Conservation (phyloP, 2,113 vertebrate genomes). For the Sporophila hypoxantha region DNA sequence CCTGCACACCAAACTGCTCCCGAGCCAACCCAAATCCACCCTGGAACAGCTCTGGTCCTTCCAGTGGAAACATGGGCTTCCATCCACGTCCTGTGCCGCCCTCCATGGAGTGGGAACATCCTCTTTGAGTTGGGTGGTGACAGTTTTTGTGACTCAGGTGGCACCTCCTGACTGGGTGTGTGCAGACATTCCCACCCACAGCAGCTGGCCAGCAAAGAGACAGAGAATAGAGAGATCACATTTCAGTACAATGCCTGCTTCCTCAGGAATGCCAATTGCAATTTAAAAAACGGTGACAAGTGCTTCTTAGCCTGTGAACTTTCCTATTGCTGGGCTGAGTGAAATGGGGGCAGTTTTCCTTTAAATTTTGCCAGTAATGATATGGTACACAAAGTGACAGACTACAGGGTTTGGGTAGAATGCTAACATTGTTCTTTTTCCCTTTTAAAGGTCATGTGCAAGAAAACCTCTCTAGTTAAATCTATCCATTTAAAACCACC, state of each 20-base stretch:
- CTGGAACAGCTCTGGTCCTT: background rate
- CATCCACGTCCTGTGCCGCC: background rate
- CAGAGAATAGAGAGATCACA: slow-evolving; percentile 27
- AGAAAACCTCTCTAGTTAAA: slow-evolving; percentile 58
- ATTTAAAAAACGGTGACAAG: slow-evolving; percentile 51
- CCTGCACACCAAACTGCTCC: background rate
- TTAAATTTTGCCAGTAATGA: slow-evolving; percentile 53
- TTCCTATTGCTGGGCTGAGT: slow-evolving; percentile 22
- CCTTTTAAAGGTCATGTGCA: slow-evolving; percentile 60
- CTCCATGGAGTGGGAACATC: fast-evolving
- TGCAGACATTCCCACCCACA: background rate
- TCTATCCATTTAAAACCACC: slow-evolving; percentile 60
- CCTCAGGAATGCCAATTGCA: slow-evolving; percentile 46
- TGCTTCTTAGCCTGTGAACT: slow-evolving; percentile 57
- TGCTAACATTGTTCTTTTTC: slow-evolving; percentile 67
- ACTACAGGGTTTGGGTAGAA: slow-evolving; percentile 62
- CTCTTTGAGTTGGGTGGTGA: background rate
- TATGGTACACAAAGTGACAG: slow-evolving; percentile 58
- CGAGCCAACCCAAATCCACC: background rate
- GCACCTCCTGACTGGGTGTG: background rate
- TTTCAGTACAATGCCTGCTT: slow-evolving; percentile 33
- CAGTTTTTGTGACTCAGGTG: background rate
- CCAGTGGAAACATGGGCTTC: fast-evolving
- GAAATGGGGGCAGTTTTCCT: slow-evolving; percentile 40
- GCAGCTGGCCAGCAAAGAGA: background rate